These are phyloP conservation scores for Empis livida DNA, from an alignment of 2,888 invertebrate genomes.

Conservation along the genomic window DNA sequence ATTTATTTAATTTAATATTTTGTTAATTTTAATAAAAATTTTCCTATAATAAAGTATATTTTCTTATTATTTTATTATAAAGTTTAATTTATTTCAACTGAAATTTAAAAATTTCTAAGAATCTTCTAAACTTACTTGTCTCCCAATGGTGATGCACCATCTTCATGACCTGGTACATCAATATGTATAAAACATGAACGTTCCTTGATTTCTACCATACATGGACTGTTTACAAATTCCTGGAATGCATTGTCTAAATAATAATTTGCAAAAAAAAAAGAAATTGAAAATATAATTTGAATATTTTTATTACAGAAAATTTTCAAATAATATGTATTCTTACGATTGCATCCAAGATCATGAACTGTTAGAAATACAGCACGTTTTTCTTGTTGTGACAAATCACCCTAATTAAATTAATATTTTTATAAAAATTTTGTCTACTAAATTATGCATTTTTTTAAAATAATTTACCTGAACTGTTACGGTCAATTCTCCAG, in stretches of 20 bases:
- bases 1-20: too few relatives aligned
- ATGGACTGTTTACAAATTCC: constrained; percentile 68
- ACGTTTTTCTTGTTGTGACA: constrained; percentile 64
- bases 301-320: not conserved
- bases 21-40: too few relatives aligned
- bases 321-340: constrained; percentile 26
- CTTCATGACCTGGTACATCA: constrained; percentile 76
- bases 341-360: constrained; percentile 73
- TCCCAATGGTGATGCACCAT: constrained; percentile 60
- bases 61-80: too few relatives aligned
- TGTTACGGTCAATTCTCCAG: constrained; percentile 61
- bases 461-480: constrained; percentile 47
- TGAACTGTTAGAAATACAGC: constrained; percentile 81
- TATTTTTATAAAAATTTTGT: too few relatives aligned
- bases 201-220: constrained; percentile 74
- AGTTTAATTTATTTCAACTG: too few relatives aligned
- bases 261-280: not conserved
- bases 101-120: too few relatives aligned
- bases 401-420: constrained; percentile 52
- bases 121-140: constrained; percentile 56
- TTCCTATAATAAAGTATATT: too few relatives aligned
- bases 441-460: too few relatives aligned
- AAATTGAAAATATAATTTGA: not conserved
- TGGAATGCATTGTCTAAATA: constrained; percentile 63
- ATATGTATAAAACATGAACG: constrained; percentile 78